Evolutionary conservation across 1,140 invertebrate species (phyloP).

Genomic region (Paralvinella palmiformis): DNA sequence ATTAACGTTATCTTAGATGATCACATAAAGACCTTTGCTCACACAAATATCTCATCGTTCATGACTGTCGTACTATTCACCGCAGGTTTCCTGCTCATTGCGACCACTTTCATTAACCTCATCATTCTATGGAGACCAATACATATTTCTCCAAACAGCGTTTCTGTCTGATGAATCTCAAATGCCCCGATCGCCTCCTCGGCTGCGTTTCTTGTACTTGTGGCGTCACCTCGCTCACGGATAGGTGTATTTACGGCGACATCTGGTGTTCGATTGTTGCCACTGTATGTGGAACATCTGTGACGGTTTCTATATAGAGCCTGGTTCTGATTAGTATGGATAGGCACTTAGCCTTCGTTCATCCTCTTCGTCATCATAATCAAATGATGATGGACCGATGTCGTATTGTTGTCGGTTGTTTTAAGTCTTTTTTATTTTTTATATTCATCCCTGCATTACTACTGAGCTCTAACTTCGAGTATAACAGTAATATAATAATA

Average conservation of each 20-base stretch:
- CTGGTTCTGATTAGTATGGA: slow-evolving; percentile 24
- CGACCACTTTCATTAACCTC: slow-evolving; percentile 23
- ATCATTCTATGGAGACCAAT: slow-evolving; percentile 14
- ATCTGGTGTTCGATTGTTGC: slow-evolving; percentile 24
- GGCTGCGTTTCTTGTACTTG: slow-evolving; percentile 21
- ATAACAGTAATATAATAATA: no score
- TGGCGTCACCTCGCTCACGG: slow-evolving; percentile 12
- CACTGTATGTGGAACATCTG: slow-evolving; percentile 22
- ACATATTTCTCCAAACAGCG: slow-evolving; percentile 17
- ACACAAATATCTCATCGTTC: no score
- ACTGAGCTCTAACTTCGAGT: slow-evolving; percentile 15
- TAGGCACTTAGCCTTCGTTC: slow-evolving; percentile 23
- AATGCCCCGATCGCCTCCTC: slow-evolving; percentile 21
- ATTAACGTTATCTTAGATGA: no score
- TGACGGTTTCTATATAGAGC: slow-evolving; percentile 26
- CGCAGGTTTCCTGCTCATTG: slow-evolving; percentile 15
- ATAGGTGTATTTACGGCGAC: slow-evolving; percentile 22
- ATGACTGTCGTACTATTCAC: not conserved
- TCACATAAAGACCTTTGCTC: no score
- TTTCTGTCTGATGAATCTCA: slow-evolving; percentile 22
- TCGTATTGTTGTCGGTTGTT: not conserved
- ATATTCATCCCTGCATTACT: slow-evolving; percentile 20
- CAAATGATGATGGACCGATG: slow-evolving; percentile 13
- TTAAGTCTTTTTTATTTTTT: slow-evolving; percentile 19
- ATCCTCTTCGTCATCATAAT: slow-evolving; percentile 20